Percentiles rank a stretch among this genome's conserved stretches.
These are phyloP conservation scores for Oryzias sinensis DNA, from an alignment of 2,797 vertebrate species.

Conservation along the genomic window DNA sequence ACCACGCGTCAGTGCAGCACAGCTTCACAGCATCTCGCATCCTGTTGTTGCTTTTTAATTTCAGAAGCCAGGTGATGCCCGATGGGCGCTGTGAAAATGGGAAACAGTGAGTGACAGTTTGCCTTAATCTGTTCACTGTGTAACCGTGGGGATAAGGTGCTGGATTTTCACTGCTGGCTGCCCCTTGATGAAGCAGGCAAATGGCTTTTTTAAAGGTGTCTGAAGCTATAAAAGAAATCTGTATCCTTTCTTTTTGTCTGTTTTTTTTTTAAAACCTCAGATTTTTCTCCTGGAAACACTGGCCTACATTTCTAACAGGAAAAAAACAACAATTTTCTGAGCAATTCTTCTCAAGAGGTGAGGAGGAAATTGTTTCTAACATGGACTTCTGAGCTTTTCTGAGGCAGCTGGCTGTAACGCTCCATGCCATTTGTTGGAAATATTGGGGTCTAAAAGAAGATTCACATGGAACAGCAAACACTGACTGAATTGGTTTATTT, in stretches of 20 bases:
- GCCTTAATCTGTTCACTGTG: conserved; percentile 20
- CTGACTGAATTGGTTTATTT: no score
- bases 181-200: conserved; percentile 3
- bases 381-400: no score
- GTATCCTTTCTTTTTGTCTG: neutral
- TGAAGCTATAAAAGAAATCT: neutral
- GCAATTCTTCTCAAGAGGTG: no score
- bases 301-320: no score
- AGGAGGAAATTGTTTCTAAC: no score
- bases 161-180: conserved; percentile 20
- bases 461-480: no score
- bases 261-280: neutral
- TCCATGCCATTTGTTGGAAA: no score
- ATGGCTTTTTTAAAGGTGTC: neutral
- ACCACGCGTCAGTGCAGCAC: conserved; percentile 3
- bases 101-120: conserved; percentile 47
- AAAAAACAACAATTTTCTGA: no score
- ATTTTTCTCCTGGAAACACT: neutral
- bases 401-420: no score
- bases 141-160: conserved; percentile 9
- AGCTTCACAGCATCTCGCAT: conserved; percentile 2
- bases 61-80: conserved; percentile 34
- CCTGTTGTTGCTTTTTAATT: conserved; percentile 52
- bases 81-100: conserved; percentile 16
- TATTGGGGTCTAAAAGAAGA: no score